Conservation (phyloP, 2,113 vertebrate genomes). For the Holacanthus passer region DNA sequence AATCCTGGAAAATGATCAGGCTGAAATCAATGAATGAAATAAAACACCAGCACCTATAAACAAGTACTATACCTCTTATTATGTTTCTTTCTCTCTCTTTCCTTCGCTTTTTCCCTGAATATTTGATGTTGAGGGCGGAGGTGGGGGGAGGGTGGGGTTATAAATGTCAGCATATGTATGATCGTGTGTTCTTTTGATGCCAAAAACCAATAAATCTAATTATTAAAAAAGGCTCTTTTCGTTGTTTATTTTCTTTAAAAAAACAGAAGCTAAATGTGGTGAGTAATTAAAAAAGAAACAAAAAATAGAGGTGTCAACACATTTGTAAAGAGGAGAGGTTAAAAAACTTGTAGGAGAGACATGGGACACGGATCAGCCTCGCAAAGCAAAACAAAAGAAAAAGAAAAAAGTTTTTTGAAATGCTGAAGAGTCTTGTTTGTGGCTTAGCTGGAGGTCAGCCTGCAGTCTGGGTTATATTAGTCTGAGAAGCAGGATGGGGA, state of each 20-base stretch:
- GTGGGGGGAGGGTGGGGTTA: too few species aligned
- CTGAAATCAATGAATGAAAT: too few species aligned
- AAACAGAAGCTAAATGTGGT: slow-evolving; percentile 11
- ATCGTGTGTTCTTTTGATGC: too few species aligned
- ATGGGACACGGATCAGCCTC: neutral
- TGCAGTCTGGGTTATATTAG: slow-evolving; percentile 11
- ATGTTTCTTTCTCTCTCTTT: too few species aligned
- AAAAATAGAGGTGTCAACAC: neutral
- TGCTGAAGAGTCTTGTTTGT: neutral
- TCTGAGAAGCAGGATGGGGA: neutral
- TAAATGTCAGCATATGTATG: too few species aligned
- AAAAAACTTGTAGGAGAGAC: rapidly evolving
- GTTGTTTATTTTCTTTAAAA: neutral
- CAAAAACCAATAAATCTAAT: neutral
- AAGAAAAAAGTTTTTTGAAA: neutral
- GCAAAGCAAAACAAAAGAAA: neutral
- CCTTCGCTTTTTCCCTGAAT: too few species aligned
- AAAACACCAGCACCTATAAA: too few species aligned
- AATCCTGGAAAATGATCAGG: too few species aligned
- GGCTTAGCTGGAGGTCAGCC: slow-evolving; percentile 5
- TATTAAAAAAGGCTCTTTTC: slow-evolving; percentile 4
- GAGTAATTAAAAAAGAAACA: slow-evolving; percentile 13
- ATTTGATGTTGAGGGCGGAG: too few species aligned
- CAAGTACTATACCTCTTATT: too few species aligned
- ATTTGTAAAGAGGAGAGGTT: neutral